Evolutionary conservation across 2,113 vertebrate genomes (phyloP).

Genomic region (Brienomyrus brachyistius): DNA sequence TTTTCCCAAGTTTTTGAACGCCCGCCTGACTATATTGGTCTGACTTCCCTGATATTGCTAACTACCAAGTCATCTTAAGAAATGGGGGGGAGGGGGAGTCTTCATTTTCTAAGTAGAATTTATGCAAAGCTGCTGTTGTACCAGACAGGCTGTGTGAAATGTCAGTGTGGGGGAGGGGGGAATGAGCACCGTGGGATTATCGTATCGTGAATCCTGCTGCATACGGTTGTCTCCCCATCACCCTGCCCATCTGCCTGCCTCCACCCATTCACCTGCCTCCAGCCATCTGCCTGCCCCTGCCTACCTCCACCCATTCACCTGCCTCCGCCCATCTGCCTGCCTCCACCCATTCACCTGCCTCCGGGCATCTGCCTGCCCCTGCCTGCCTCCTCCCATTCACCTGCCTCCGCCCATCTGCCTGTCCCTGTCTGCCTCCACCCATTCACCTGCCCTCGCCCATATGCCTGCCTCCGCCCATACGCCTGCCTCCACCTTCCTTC

Average conservation of each 20-base stretch:
- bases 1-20: background rate
- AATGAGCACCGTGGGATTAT: background rate
- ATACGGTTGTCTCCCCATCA: background rate
- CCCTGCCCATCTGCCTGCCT: background rate
- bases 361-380: accelerated
- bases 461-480: no score
- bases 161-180: background rate
- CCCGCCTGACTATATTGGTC: background rate
- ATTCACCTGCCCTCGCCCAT: background rate
- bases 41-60: background rate
- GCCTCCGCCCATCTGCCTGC: no score
- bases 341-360: no score
- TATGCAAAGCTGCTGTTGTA: background rate
- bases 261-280: no score
- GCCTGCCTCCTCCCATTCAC: no score
- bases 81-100: background rate
- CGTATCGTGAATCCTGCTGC: background rate
- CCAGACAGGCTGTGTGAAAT: background rate
- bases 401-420: no score
- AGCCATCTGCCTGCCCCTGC: no score
- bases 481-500: background rate
- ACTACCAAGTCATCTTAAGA: background rate
- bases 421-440: background rate
- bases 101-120: background rate
- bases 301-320: no score